These are phyloP conservation scores for Podotricha telesiphe DNA, from an alignment of 2,888 invertebrate genomes.

Conservation along the genomic window DNA sequence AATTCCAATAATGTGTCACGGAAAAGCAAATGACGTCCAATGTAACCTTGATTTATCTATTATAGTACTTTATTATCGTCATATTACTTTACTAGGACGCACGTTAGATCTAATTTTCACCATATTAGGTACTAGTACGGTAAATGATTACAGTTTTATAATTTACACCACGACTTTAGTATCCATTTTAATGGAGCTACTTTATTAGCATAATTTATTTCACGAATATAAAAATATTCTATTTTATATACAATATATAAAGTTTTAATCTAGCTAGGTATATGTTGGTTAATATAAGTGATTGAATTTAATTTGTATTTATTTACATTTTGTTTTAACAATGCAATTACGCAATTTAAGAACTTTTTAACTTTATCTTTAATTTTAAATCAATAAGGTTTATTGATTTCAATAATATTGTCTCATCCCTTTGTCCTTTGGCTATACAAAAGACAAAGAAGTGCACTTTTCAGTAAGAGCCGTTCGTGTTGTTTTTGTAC, in stretches of 20 bases:
- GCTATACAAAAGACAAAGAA: slow-evolving; percentile 35
- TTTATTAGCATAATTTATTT: slow-evolving; percentile 22
- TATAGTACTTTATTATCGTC: too few relatives aligned
- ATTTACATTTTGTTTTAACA: not conserved
- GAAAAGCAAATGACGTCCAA: slow-evolving; percentile 19
- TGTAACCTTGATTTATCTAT: slow-evolving; percentile 12
- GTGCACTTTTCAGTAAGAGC: slow-evolving; percentile 61
- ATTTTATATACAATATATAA: too few relatives aligned
- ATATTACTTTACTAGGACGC: slow-evolving; percentile 3
- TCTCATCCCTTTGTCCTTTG: slow-evolving; percentile 24
- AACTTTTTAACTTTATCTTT: not conserved
- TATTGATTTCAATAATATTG: slow-evolving; percentile 37
- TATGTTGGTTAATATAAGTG: too few relatives aligned
- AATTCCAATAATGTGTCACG: slow-evolving; percentile 1
- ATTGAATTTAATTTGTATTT: too few relatives aligned
- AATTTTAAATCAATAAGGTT: slow-evolving; percentile 27
- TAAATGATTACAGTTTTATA: slow-evolving; percentile 21
- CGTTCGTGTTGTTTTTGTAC: slow-evolving; percentile 63
- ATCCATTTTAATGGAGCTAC: slow-evolving; percentile 28
- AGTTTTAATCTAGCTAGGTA: too few relatives aligned
- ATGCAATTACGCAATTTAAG: not conserved
- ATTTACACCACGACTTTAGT: slow-evolving; percentile 4
- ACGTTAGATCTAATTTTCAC: not conserved
- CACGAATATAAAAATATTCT: too few relatives aligned
- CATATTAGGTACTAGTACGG: slow-evolving; percentile 26